Conservation (phyloP, 2,888 invertebrate species). For the Laothoe populi region DNA sequence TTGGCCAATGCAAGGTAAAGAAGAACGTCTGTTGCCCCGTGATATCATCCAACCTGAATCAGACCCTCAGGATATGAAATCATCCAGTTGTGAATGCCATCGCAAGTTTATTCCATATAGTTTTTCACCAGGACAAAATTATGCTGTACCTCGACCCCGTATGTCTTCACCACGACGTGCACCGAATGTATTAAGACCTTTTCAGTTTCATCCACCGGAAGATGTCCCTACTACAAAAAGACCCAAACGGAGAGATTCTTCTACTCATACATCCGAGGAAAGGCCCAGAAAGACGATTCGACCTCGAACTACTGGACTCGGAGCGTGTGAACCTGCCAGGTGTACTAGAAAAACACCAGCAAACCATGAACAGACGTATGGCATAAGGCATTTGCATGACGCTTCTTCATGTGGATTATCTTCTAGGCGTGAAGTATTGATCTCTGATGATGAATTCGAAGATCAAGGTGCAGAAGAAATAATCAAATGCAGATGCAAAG, state of each 20-base stretch:
- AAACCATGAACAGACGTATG: neutral
- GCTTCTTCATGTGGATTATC: neutral
- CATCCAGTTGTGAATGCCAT: conserved; percentile 8
- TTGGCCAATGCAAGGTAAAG: neutral
- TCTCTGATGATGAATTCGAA: conserved; percentile 14
- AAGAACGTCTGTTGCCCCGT: neutral
- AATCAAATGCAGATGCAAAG: neutral
- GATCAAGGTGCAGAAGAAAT: neutral
- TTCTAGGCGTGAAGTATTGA: conserved; percentile 7
- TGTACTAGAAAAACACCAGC: neutral
- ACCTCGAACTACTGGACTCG: neutral
- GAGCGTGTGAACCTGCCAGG: neutral
- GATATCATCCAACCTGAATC: neutral
- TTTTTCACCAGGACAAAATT: neutral
- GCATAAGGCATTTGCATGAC: neutral
- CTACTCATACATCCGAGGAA: neutral
- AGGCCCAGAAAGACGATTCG: neutral
- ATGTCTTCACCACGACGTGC: neutral
- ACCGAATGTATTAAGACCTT: neutral
- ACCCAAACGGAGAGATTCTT: conserved; percentile 5
- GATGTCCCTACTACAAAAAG: conserved; percentile 9
- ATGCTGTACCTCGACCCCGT: neutral
- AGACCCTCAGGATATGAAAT: neutral
- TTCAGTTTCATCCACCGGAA: neutral
- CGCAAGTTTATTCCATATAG: conserved; percentile 1